A percentile compares a stretch with the other conserved stretches of the same genome.
phyloP scores from a whole-genome alignment of 2,888 invertebrate species.

The Steinernema hermaphroditum region DNA sequence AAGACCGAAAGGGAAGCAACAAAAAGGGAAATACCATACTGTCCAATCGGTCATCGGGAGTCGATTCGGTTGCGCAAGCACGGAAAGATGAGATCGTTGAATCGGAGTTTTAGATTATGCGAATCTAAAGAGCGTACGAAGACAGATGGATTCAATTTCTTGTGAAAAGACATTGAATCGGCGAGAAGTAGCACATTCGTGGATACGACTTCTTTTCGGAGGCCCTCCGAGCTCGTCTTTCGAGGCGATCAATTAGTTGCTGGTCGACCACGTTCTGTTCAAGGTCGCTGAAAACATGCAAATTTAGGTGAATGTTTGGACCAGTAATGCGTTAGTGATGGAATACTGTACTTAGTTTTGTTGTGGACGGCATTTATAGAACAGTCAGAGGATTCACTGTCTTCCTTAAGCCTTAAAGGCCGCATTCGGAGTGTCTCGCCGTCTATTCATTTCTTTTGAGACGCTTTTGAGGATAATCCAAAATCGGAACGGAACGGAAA shows the following conservation, averaged over 20 bases:
- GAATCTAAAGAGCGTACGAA: not conserved
- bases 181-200: conserved; percentile 60
- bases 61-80: not conserved
- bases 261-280: not conserved
- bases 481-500: no score
- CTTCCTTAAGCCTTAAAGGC: no score
- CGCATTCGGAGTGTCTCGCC: no score
- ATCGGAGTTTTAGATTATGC: not conserved
- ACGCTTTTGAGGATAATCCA: no score
- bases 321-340: no score
- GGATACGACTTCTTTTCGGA: conserved; percentile 60
- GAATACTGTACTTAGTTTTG: no score
- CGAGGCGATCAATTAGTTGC: conserved; percentile 14
- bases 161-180: conserved; percentile 49
- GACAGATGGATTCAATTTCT: conserved; percentile 4
- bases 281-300: conserved; percentile 18
- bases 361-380: no score
- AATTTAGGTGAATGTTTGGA: no score
- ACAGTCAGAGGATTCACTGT: no score
- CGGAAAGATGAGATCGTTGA: conserved; percentile 2
- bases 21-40: not conserved
- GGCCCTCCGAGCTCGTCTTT: conserved; percentile 36
- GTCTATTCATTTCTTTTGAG: no score
- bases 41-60: not conserved
- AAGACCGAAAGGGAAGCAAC: not conserved